Conservation (phyloP, 2,797 vertebrate genomes). For the Brachymystax lenok region DNA sequence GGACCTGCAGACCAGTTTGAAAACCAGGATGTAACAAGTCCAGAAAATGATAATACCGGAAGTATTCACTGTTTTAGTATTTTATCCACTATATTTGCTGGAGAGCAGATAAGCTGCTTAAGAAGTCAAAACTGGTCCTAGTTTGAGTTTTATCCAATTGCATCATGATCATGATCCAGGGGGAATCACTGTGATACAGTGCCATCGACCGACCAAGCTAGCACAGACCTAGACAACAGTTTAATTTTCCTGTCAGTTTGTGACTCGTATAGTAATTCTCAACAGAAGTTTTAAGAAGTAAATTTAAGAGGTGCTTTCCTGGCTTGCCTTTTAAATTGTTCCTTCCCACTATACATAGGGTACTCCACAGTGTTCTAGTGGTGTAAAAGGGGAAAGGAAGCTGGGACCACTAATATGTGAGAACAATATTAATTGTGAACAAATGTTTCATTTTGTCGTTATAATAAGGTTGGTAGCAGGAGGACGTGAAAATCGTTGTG, state of each 20-base stretch:
- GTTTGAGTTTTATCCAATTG: not conserved
- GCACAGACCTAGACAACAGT: conserved; percentile 22
- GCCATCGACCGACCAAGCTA: not conserved
- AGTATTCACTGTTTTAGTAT: conserved; percentile 6
- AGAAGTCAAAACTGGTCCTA: not conserved
- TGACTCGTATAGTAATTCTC: conserved; percentile 40
- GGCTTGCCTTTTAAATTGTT: conserved; percentile 60
- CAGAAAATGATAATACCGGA: conserved; percentile 29
- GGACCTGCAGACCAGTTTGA: not conserved
- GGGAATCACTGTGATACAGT: not conserved
- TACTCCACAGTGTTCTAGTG: conserved; percentile 36
- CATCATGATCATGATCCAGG: not conserved
- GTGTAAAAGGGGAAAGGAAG: conserved; percentile 55
- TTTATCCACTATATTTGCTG: conserved; percentile 10
- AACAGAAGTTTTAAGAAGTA: conserved; percentile 22
- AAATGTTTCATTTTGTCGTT: too few relatives aligned
- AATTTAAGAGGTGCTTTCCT: conserved; percentile 41
- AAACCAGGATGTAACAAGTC: conserved; percentile 18
- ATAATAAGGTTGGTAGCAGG: too few relatives aligned
- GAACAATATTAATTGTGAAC: too few relatives aligned
- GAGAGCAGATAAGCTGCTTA: not conserved
- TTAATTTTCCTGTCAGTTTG: conserved; percentile 44
- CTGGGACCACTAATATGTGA: not conserved
- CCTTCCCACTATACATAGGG: conserved; percentile 35
- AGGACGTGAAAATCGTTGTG: too few relatives aligned